A percentile compares a stretch with the other conserved stretches of the same genome.
phyloP scores from a whole-genome alignment of 2,113 vertebrate genomes.

The Brienomyrus brachyistius region DNA sequence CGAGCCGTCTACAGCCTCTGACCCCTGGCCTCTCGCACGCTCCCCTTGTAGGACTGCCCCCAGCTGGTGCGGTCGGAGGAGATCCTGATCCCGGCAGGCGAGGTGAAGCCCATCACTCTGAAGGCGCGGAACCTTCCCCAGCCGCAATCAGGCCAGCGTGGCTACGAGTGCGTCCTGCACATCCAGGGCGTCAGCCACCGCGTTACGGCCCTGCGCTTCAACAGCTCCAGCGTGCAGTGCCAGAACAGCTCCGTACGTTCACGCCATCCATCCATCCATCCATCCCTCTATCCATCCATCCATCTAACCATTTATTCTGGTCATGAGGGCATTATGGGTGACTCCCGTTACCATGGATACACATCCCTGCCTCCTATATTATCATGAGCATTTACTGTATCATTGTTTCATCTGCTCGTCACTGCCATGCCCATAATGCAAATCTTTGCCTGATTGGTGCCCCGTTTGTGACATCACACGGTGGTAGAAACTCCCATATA shows the following conservation, averaged over 20 bases:
- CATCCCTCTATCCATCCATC: too few relatives aligned
- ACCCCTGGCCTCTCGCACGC: neutral
- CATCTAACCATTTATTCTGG: neutral
- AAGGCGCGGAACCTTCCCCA: conserved; percentile 92
- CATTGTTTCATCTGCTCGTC: neutral
- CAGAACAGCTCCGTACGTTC: conserved; percentile 93
- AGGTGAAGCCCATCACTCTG: conserved; percentile 92
- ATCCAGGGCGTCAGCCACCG: conserved; percentile 83
- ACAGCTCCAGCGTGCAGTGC: conserved; percentile 97
- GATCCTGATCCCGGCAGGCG: conserved; percentile 91
- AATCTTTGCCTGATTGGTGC: neutral
- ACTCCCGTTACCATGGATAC: neutral
- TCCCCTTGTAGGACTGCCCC: conserved; percentile 76
- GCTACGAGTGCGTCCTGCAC: conserved; percentile 91
- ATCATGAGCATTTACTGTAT: neutral
- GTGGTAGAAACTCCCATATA: neutral
- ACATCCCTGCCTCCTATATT: neutral
- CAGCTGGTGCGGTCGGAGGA: conserved; percentile 89
- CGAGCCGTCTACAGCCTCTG: conserved; percentile 8
- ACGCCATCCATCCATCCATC: neutral
- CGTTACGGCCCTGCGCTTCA: conserved; percentile 93
- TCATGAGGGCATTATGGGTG: neutral
- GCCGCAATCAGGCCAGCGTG: conserved; percentile 89
- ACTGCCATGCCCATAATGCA: neutral
- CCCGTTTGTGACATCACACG: neutral